Conservation (phyloP, 1,140 invertebrate species). For the Ectropis grisescens region DNA sequence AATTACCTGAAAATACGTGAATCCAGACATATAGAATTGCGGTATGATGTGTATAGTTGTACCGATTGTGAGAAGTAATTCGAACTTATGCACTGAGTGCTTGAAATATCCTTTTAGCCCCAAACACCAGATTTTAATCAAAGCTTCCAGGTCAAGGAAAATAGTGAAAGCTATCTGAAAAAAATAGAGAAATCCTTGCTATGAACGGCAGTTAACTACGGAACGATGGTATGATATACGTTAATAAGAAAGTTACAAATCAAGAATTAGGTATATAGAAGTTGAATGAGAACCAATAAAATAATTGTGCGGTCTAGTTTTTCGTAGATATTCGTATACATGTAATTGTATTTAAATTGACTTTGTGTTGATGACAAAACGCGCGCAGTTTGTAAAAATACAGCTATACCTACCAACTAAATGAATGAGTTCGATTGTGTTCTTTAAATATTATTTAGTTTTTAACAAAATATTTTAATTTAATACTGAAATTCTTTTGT, state of each 20-base stretch:
- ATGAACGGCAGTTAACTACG: neutral
- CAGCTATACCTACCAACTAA: too few relatives aligned
- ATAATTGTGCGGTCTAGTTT: too few relatives aligned
- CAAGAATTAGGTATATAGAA: conserved; percentile 5
- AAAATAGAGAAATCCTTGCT: conserved; percentile 8
- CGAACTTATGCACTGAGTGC: conserved; percentile 98
- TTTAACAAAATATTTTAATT: too few relatives aligned
- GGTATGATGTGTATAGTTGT: conserved; percentile 96
- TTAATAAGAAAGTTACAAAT: too few relatives aligned
- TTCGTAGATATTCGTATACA: too few relatives aligned
- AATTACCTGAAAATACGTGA: conserved; percentile 96
- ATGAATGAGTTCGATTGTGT: too few relatives aligned
- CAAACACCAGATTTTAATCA: conserved; percentile 98
- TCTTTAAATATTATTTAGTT: too few relatives aligned
- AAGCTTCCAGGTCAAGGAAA: conserved; percentile 93
- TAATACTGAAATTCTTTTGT: too few relatives aligned
- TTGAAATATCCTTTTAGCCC: conserved; percentile 95
- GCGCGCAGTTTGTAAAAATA: too few relatives aligned
- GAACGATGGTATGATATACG: too few relatives aligned
- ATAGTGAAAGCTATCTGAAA: conserved; percentile 91
- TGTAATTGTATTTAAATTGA: too few relatives aligned
- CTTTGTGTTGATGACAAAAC: too few relatives aligned
- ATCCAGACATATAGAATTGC: conserved; percentile 89
- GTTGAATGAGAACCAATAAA: neutral
- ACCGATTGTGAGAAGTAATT: conserved; percentile 93